phyloP scores from a whole-genome alignment of 2,113 vertebrate species.

The Synchiropus splendidus region DNA sequence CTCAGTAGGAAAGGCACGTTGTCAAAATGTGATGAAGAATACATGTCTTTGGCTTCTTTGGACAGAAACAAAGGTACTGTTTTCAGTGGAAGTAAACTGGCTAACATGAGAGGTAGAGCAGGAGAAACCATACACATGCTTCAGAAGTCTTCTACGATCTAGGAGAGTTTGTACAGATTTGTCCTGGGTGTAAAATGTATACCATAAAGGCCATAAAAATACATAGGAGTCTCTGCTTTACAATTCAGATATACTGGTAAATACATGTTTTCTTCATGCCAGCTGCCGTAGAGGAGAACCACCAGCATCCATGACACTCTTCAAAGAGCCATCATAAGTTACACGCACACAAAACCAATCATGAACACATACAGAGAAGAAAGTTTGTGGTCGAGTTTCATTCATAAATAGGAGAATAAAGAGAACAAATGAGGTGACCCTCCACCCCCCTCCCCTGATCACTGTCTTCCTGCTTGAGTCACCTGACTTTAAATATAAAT shows the following conservation, averaged over 20 bases:
- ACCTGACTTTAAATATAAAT: too few relatives aligned
- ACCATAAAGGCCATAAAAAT: constrained; percentile 26
- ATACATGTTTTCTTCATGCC: constrained; percentile 3
- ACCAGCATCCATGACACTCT: neutral
- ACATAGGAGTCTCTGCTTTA: constrained; percentile 17
- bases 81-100: constrained; percentile 5
- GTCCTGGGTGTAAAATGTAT: too few relatives aligned
- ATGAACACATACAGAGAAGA: constrained; percentile 2
- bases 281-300: constrained; percentile 28
- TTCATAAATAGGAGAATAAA: constrained; percentile 32
- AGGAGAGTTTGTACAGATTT: too few relatives aligned
- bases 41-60: constrained; percentile 20
- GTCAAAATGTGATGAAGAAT: constrained; percentile 18
- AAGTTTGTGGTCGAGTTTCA: constrained; percentile 16
- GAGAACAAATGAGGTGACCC: too few relatives aligned
- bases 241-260: constrained; percentile 2
- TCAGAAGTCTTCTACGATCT: constrained; percentile 13
- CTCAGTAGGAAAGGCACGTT: constrained; percentile 49
- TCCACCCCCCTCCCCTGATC: too few relatives aligned
- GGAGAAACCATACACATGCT: constrained; percentile 22
- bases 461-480: too few relatives aligned
- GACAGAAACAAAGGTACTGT: neutral
- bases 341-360: constrained; percentile 15
- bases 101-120: constrained; percentile 45
- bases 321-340: constrained; percentile 17